Conservation (phyloP, 2,113 vertebrate species). For the Oceanodroma tethys region DNA sequence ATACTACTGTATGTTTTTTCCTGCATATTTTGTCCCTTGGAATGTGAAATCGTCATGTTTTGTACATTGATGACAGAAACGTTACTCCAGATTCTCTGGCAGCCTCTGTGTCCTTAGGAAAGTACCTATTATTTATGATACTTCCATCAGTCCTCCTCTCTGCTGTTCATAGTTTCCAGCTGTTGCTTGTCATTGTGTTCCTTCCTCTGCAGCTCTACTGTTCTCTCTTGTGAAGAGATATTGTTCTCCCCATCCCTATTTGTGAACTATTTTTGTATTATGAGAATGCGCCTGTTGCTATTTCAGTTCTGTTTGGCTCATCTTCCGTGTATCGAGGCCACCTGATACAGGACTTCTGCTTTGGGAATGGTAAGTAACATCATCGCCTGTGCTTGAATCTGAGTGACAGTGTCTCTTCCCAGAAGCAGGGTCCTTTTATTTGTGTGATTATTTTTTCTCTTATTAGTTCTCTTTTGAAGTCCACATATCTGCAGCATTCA, state of each 20-base stretch:
- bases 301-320: constrained; percentile 32
- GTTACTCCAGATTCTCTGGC: neutral
- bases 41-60: neutral
- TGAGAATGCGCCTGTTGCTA: neutral
- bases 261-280: constrained; percentile 10
- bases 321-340: neutral
- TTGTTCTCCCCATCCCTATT: neutral
- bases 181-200: neutral
- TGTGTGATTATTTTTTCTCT: neutral
- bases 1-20: neutral
- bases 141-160: neutral
- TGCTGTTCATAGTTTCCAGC: neutral
- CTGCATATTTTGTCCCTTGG: neutral
- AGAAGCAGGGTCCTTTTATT: neutral
- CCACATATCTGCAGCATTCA: neutral
- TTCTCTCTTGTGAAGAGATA: neutral
- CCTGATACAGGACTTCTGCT: neutral
- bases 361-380: neutral
- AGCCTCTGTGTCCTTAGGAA: neutral
- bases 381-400: neutral
- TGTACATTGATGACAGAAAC: neutral
- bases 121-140: neutral
- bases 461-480: constrained; percentile 1
- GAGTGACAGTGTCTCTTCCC: neutral
- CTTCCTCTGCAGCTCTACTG: neutral